These are phyloP conservation scores for Eublepharis macularius DNA, from an alignment of 2,113 vertebrate genomes.

Conservation along the genomic window DNA sequence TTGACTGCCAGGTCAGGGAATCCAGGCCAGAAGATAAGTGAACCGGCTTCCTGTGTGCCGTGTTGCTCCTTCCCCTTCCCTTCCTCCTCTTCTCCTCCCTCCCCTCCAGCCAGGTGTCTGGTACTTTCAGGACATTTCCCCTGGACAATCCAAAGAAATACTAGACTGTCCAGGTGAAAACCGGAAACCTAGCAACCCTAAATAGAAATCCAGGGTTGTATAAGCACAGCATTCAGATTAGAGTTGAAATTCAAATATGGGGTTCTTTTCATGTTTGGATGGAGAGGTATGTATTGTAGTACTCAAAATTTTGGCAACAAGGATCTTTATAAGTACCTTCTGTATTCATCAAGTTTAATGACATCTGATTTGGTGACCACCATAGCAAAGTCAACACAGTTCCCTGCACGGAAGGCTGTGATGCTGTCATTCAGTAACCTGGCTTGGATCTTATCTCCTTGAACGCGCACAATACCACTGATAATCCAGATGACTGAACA, in stretches of 20 bases:
- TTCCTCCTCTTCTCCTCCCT: no score
- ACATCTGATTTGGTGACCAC: conserved; percentile 16
- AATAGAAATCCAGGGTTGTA: no score
- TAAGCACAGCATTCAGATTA: neutral
- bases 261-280: neutral
- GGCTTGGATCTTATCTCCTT: neutral
- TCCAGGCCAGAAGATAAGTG: no score
- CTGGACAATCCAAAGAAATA: no score
- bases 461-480: neutral
- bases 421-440: conserved; percentile 2
- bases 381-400: conserved; percentile 22
- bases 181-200: no score
- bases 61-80: no score
- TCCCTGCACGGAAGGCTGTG: conserved; percentile 17
- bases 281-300: neutral
- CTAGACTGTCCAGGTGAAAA: no score
- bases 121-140: no score
- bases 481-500: conserved; percentile 37
- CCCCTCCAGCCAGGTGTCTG: no score
- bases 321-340: neutral
- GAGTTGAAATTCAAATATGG: neutral
- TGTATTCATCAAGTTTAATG: neutral
- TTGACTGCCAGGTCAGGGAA: no score
- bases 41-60: no score
- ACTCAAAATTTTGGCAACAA: no score